Conservation (phyloP, 1,140 invertebrate genomes). For the Cephus cinctus region DNA sequence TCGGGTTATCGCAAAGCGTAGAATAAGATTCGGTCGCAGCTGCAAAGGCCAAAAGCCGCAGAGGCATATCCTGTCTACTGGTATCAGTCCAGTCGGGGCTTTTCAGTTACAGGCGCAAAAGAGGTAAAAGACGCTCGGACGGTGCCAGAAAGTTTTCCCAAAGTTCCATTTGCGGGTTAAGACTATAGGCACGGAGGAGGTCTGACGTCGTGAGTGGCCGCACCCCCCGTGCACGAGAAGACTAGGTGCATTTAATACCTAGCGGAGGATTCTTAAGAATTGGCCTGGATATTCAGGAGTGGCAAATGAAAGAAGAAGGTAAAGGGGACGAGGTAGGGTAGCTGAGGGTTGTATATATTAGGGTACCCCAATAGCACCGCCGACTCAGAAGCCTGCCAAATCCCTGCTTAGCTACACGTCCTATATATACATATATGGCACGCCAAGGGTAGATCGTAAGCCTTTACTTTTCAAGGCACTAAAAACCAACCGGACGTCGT, state of each 20-base stretch:
- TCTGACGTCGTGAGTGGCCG: not conserved
- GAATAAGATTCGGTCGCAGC: constrained; percentile 25
- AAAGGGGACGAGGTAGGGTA: constrained; percentile 10
- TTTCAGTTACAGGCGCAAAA: not conserved
- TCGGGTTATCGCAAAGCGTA: no score
- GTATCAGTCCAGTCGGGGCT: not conserved
- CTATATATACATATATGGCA: no score
- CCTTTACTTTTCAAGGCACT: no score
- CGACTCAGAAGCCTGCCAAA: constrained; percentile 19
- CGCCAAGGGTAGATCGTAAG: no score
- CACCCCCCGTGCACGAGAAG: constrained; percentile 11
- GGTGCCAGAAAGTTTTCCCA: constrained; percentile 47
- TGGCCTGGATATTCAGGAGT: constrained; percentile 30
- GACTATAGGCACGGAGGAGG: constrained; percentile 20
- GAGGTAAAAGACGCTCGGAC: constrained; percentile 12
- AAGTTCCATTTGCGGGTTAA: constrained; percentile 46
- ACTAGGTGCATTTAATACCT: constrained; percentile 34
- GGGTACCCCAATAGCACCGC: not conserved
- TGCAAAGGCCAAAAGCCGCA: constrained; percentile 22
- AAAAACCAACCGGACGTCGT: no score
- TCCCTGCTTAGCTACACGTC: constrained; percentile 23
- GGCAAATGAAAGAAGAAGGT: not conserved
- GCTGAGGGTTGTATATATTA: constrained; percentile 4
- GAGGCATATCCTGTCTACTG: no score
- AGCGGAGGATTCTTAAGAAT: constrained; percentile 43